These are phyloP conservation scores for Prolemur simus DNA, from an alignment of 2,113 vertebrate genomes.

Conservation along the genomic window DNA sequence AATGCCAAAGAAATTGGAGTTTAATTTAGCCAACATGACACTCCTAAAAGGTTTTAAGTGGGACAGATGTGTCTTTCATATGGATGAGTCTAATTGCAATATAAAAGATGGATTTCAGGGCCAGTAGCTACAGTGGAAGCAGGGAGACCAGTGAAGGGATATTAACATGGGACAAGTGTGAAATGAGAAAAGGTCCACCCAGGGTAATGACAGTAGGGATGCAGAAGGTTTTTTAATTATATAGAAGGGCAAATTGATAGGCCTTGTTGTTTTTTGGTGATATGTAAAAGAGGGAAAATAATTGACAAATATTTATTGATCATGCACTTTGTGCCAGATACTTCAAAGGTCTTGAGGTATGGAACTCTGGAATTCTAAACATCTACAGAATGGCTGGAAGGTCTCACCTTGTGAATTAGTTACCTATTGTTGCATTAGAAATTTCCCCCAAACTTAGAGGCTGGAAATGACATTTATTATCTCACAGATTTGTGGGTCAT, in stretches of 20 bases:
- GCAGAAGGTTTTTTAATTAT: background rate
- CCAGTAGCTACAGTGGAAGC: background rate
- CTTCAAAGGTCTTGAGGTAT: background rate
- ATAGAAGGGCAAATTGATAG: background rate
- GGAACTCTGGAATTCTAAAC: background rate
- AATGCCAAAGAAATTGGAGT: background rate
- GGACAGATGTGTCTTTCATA: background rate
- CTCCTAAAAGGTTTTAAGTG: background rate
- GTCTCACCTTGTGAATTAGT: background rate
- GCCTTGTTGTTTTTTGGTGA: background rate
- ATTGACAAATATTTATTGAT: background rate
- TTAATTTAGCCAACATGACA: background rate
- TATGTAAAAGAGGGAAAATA: background rate
- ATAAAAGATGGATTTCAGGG: background rate
- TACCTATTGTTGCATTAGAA: background rate
- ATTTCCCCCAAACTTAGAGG: background rate
- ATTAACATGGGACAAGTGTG: background rate
- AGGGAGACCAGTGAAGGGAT: background rate
- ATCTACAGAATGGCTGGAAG: background rate
- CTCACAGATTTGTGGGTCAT: background rate
- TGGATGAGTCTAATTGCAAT: background rate
- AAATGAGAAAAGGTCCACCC: background rate
- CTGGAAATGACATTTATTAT: background rate
- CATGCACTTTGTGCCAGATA: background rate
- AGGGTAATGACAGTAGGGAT: background rate